Evolutionary conservation across 2,113 vertebrate genomes (phyloP).

Genomic region (Alectura lathami): DNA sequence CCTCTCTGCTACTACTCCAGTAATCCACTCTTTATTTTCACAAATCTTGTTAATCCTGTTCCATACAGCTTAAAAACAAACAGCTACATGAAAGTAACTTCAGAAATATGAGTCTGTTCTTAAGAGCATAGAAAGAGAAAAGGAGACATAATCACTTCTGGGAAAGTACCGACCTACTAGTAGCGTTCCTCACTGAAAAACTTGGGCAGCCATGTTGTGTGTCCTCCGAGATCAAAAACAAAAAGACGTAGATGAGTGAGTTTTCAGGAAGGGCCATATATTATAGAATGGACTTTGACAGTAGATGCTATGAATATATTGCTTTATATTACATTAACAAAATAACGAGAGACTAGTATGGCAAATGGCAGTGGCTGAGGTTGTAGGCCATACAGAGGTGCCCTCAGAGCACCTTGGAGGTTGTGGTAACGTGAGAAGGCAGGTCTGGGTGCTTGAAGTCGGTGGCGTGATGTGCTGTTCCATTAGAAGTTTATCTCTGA

Average conservation of each 20-base stretch:
- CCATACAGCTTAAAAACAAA: not conserved
- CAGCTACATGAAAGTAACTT: rapidly evolving
- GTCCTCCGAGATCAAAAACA: not conserved
- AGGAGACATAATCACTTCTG: not conserved
- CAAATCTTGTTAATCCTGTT: not conserved
- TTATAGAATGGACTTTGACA: not conserved
- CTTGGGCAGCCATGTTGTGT: rapidly evolving
- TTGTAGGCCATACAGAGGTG: not conserved
- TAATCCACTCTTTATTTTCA: not conserved
- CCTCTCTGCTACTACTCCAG: not conserved
- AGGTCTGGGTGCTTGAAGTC: not conserved
- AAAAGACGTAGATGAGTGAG: not conserved
- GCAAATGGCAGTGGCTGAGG: not conserved
- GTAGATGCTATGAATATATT: not conserved
- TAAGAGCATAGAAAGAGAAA: not conserved
- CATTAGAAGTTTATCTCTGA: not conserved
- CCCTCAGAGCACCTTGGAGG: not conserved
- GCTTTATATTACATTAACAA: not conserved
- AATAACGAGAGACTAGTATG: not conserved
- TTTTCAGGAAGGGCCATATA: not conserved
- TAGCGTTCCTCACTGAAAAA: not conserved
- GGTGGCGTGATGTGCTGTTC: not conserved
- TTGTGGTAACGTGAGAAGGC: not conserved
- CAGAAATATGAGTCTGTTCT: rapidly evolving
- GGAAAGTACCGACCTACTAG: not conserved